A percentile compares a stretch with the other conserved stretches of the same genome.
These are phyloP conservation scores for Himantopus leucocephalus DNA, from an alignment of 2,113 vertebrate genomes.

Conservation along the genomic window DNA sequence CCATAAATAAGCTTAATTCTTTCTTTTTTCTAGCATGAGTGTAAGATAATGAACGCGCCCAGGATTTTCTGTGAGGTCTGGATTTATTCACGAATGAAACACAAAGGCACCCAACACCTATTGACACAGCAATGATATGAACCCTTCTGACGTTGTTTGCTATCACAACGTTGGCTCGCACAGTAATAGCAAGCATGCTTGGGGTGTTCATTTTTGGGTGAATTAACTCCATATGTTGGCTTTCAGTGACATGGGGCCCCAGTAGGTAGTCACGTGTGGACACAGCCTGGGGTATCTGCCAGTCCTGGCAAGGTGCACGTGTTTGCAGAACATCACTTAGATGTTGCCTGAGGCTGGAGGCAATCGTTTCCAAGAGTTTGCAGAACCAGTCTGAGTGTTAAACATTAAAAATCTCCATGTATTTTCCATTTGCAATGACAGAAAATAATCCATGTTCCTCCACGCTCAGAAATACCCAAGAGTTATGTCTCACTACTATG, in stretches of 20 bases:
- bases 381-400: not conserved
- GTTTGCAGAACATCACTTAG: not conserved
- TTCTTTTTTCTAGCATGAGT: not conserved
- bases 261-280: not conserved
- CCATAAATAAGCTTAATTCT: not conserved
- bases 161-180: not conserved
- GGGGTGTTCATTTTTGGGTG: not conserved
- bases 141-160: not conserved
- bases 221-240: not conserved
- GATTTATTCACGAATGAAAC: not conserved
- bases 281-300: not conserved
- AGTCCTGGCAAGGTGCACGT: not conserved
- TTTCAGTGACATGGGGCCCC: not conserved
- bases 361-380: not conserved
- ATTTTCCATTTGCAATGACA: constrained; percentile 9
- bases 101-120: not conserved
- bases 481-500: not conserved
- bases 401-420: not conserved
- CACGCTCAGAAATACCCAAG: constrained; percentile 24
- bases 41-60: not conserved
- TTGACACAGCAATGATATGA: not conserved
- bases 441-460: not conserved
- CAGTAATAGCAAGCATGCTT: not conserved
- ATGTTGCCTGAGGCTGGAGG: not conserved
- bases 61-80: not conserved